Evolutionary conservation across 2,797 vertebrate genomes (phyloP), one percentile per base, ranked within the genome.

Genomic region (Anguilla marmorata): DNA sequence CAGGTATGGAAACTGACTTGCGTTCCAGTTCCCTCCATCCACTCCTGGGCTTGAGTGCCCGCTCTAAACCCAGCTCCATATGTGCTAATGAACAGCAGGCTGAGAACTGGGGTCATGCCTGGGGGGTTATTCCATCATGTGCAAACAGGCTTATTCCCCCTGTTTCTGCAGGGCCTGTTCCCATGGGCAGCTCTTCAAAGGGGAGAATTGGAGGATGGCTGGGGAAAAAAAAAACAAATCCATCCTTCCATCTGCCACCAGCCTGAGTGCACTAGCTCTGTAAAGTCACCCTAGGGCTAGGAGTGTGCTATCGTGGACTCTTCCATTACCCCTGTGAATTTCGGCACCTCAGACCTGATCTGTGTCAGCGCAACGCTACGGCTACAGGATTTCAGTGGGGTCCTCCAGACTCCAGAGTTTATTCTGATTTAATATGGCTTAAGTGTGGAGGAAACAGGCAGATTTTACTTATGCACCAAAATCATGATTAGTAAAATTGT

Each of bases 191-290:
- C 2, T 12, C 85, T 79, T 79, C 21, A 60, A 69, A 83, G 24
- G 69, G 52, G 9, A 60, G 24, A 85, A 41, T 66, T 19, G n/a
- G 82, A 85, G 21, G 85, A 91, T 91, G 89, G 90, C 90, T 87
- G 85, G 90, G 90, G 87, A 88, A 87, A 88, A 87, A 14, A 16
- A 2, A 45, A 66, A 89, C 90, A 91, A 80, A 84, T 89, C 87
- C 90, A 90, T 84, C 86, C 76, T n/a, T 90, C 92, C 92, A 92
- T 94, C 90, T 93, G 93, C 91, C 74, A 76, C 66, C 41, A 33
- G 80, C 86, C 54, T 79, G 87, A 89, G 45, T 74, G 76, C 80
- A 69, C 85, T 88, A 27, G 45, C 69, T 87, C 85, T 89, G 48
- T 66, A 88, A 56, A 83, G 82, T 87, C 83, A 88, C 90, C 24